Conservation (phyloP, 2,797 vertebrate species). For the Myripristis murdjan region DNA sequence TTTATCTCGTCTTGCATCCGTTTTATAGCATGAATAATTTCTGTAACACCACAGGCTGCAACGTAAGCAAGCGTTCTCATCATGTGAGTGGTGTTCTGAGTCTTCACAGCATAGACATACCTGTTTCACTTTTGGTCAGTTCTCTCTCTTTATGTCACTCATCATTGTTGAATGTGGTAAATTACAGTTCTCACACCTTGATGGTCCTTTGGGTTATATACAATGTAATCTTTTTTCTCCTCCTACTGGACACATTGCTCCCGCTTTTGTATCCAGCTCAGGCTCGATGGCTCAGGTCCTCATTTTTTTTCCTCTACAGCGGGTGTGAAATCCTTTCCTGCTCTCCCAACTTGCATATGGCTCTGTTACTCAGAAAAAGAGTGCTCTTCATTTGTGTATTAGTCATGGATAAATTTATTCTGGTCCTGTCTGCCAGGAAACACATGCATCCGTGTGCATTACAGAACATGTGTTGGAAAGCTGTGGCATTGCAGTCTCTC, state of each 20-base stretch:
- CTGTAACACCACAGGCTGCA: background rate
- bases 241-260: background rate
- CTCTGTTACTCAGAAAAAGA: background rate
- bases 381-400: background rate
- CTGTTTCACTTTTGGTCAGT: constrained; percentile 10
- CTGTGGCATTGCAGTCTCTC: constrained; percentile 53
- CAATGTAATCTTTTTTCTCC: background rate
- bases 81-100: background rate
- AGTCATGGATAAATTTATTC: background rate
- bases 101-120: constrained; percentile 37
- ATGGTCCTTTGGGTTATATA: background rate
- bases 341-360: background rate
- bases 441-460: background rate
- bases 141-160: constrained; percentile 15
- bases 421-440: background rate
- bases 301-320: constrained; percentile 1
- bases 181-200: background rate
- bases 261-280: background rate
- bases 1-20: background rate
- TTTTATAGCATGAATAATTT: background rate
- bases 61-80: background rate
- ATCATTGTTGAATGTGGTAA: constrained; percentile 13
- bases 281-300: background rate
- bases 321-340: background rate
- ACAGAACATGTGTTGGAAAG: constrained; percentile 34